A percentile compares a stretch with the other conserved stretches of the same genome.
phyloP scores from a whole-genome alignment of 2,888 invertebrate species.

The Deilephila elpenor region DNA sequence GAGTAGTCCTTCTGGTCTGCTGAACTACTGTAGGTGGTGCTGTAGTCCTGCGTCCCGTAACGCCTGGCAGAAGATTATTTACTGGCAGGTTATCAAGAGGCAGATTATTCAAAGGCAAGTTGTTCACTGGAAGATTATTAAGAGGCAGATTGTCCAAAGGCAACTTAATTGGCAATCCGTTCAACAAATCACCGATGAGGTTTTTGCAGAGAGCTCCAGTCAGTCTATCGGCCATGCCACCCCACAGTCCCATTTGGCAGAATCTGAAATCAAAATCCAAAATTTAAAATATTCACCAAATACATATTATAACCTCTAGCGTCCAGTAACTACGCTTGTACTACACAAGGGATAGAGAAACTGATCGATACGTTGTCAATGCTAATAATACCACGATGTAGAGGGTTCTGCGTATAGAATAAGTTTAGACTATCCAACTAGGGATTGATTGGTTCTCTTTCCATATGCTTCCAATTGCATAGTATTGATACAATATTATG shows the following conservation, averaged over 20 bases:
- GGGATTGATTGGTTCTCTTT: no score
- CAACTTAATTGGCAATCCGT: constrained; percentile 49
- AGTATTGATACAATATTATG: no score
- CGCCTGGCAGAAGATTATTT: constrained; percentile 21
- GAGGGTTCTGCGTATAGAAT: background rate
- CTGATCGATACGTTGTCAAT: background rate
- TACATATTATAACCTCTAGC: background rate
- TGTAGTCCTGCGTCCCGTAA: constrained; percentile 19
- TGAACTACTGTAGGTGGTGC: constrained; percentile 14
- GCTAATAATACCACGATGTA: no score
- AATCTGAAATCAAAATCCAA: constrained; percentile 68
- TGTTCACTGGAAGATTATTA: constrained; percentile 25
- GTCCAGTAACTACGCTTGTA: no score
- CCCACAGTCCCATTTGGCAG: constrained; percentile 89
- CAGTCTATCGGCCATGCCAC: constrained; percentile 84
- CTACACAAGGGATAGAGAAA: background rate
- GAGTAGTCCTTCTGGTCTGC: constrained; percentile 19
- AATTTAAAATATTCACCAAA: background rate
- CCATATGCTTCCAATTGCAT: no score
- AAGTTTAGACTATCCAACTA: no score
- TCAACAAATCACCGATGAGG: constrained; percentile 62
- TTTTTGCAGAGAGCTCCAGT: constrained; percentile 82
- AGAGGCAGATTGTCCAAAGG: constrained; percentile 35
- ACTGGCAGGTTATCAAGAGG: background rate
- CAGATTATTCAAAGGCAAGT: constrained; percentile 41